Percentiles rank a stretch among this genome's conserved stretches.
phyloP scores from a whole-genome alignment of 2,797 vertebrate genomes.

The Adelosebastes latens region DNA sequence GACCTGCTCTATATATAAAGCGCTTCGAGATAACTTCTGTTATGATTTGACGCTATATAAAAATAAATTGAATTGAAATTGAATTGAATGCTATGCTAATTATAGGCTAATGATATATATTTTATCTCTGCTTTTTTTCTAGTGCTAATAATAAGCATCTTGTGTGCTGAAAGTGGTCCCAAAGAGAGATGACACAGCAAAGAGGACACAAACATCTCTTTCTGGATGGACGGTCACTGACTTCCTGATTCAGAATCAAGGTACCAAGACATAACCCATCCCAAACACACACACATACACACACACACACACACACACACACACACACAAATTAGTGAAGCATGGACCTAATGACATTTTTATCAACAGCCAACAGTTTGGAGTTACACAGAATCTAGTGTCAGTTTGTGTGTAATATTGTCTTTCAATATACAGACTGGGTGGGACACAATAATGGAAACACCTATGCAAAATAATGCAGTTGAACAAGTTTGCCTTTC shows the following conservation, averaged over 20 bases:
- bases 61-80: too few species aligned
- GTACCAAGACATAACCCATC: background rate
- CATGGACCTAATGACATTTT: background rate
- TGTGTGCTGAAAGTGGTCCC: background rate
- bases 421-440: too few species aligned
- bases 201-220: background rate
- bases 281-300: too few species aligned
- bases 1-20: too few species aligned
- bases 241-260: background rate
- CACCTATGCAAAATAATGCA: too few species aligned
- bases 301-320: too few species aligned
- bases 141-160: background rate
- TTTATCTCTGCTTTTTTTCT: background rate
- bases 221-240: background rate
- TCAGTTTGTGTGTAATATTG: background rate
- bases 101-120: background rate
- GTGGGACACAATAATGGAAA: too few species aligned
- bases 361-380: background rate
- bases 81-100: background rate
- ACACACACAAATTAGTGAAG: too few species aligned
- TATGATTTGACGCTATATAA: too few species aligned
- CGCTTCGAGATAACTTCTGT: too few species aligned
- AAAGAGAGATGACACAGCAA: background rate
- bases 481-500: too few species aligned
- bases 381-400: background rate